A percentile compares a stretch with the other conserved stretches of the same genome.
Evolutionary conservation across 2,113 vertebrate genomes (phyloP).

Genomic region (Chamaetylas fuelleborni): DNA sequence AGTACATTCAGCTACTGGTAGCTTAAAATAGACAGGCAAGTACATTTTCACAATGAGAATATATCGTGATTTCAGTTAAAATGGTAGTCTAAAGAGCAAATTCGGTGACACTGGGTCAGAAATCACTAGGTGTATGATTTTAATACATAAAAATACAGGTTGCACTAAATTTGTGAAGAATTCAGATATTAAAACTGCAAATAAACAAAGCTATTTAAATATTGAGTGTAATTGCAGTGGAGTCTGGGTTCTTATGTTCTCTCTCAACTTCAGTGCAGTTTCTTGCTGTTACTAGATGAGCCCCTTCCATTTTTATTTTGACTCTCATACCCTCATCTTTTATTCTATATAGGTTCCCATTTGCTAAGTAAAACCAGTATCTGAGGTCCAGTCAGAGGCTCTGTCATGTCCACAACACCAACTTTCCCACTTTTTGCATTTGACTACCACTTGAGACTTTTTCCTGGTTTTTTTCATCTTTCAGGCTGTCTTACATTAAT

Average conservation of each 20-base stretch:
- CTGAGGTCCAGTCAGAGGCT: background rate
- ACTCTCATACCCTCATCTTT: background rate
- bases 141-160: background rate
- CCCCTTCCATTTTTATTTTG: background rate
- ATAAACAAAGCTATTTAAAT: background rate
- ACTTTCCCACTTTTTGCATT: background rate
- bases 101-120: accelerated
- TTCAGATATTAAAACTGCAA: background rate
- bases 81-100: background rate
- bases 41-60: background rate
- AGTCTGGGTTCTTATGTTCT: background rate
- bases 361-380: background rate
- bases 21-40: background rate
- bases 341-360: background rate
- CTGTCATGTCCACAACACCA: background rate
- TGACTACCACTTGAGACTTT: background rate
- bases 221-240: background rate
- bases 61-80: background rate
- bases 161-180: background rate
- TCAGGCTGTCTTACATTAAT: background rate
- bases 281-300: background rate
- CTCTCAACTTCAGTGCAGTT: background rate
- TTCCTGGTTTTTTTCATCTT: background rate
- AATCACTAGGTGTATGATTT: background rate
- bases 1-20: background rate